Evolutionary conservation across 2,113 vertebrate species (phyloP).

Genomic region (Trichechus manatus): DNA sequence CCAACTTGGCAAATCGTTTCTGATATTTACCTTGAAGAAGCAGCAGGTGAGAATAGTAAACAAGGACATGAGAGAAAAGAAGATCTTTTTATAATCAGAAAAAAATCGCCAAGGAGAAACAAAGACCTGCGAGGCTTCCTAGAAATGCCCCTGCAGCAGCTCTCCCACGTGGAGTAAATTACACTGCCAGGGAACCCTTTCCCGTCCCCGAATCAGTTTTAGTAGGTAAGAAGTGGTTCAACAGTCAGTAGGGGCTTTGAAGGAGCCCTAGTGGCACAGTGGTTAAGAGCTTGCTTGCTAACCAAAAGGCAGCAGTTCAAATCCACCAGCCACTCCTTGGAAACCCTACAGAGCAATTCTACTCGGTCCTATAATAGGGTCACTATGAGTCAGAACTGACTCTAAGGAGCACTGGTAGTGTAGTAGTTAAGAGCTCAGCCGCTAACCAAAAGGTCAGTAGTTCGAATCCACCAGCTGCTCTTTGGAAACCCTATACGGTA

Average conservation of each 20-base stretch:
- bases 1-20: slow-evolving; percentile 26
- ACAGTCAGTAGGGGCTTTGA: background rate
- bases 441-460: no score
- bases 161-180: background rate
- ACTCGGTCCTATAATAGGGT: no score
- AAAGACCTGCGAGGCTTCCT: background rate
- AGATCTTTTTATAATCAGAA: background rate
- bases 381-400: no score
- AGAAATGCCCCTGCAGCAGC: background rate
- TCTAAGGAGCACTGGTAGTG: no score
- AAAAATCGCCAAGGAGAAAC: background rate
- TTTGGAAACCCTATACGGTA: no score
- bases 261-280: no score
- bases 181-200: background rate
- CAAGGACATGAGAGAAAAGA: slow-evolving; percentile 3
- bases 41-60: slow-evolving; percentile 55
- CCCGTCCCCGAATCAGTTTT: background rate
- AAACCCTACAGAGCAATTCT: no score
- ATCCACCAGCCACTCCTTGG: no score
- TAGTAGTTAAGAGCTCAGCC: no score
- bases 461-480: no score
- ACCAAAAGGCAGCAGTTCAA: no score
- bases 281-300: no score
- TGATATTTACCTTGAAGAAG: slow-evolving; percentile 20
- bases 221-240: background rate